Evolutionary conservation across 37 sponge, comb jelly and placozoan species (phyloP).

Genomic region (Mnemiopsis leidyi): DNA sequence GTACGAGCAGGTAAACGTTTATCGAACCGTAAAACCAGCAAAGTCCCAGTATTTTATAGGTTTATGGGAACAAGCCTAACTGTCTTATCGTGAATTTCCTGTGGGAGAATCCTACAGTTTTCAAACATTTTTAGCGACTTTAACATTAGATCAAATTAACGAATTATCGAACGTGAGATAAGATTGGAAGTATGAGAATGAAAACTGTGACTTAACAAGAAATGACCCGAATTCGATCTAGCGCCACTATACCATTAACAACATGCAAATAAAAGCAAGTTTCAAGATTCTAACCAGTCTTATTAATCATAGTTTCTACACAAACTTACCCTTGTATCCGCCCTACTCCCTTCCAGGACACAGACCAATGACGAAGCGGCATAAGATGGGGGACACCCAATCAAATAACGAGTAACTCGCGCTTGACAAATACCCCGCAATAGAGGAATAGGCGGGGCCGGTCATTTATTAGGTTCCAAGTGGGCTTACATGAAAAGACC

Average conservation of each 20-base stretch:
- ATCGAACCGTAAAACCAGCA: too few relatives aligned
- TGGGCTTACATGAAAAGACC: neutral
- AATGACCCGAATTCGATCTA: too few relatives aligned
- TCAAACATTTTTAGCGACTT: neutral
- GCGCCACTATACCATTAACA: too few relatives aligned
- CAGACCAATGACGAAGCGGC: neutral
- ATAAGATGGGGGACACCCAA: neutral
- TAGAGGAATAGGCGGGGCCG: neutral
- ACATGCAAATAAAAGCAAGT: too few relatives aligned
- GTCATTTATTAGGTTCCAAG: neutral
- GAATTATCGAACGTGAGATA: neutral
- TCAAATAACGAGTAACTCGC: neutral
- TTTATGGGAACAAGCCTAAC: too few relatives aligned
- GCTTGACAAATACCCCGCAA: neutral
- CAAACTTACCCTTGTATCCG: neutral
- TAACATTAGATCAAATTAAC: neutral
- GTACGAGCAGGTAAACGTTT: neutral
- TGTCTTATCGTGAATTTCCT: neutral
- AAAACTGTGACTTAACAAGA: too few relatives aligned
- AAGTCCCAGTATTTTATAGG: too few relatives aligned
- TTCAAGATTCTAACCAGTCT: neutral
- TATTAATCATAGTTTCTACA: neutral
- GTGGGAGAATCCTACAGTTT: neutral
- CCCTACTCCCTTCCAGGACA: neutral
- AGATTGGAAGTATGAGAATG: neutral